These are phyloP conservation scores for Diplodus puntazzo DNA, from an alignment of 2,797 vertebrate species.

Conservation along the genomic window DNA sequence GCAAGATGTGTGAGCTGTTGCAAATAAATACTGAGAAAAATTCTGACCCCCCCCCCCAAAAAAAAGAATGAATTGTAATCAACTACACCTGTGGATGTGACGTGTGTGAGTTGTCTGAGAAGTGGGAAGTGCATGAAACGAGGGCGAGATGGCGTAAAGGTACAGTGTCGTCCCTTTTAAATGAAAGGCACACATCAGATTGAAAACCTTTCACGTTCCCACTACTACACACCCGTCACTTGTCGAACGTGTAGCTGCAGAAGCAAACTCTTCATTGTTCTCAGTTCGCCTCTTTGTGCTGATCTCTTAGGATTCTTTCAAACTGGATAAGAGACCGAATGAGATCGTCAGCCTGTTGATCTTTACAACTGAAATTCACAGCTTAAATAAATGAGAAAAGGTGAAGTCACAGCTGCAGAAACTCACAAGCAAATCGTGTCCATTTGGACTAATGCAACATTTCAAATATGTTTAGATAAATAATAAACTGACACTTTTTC, in stretches of 20 bases:
- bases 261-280: conserved; percentile 30
- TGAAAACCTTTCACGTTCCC: conserved; percentile 56
- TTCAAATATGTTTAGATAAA: conserved; percentile 50
- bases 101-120: conserved; percentile 29
- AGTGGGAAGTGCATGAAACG: conserved; percentile 22
- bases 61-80: not conserved
- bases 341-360: conserved; percentile 13
- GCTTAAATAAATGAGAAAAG: conserved; percentile 62
- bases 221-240: conserved; percentile 19
- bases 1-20: conserved; percentile 65
- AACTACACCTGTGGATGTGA: conserved; percentile 41
- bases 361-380: conserved; percentile 73
- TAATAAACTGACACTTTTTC: conserved; percentile 8
- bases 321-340: conserved; percentile 31
- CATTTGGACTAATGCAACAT: conserved; percentile 53
- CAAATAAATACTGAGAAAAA: conserved; percentile 76
- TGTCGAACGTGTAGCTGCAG: conserved; percentile 42
- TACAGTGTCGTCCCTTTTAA: conserved; percentile 52
- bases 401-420: conserved; percentile 48
- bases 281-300: conserved; percentile 27
- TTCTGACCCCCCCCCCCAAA: conserved; percentile 31
- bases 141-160: conserved; percentile 39
- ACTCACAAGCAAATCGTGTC: conserved; percentile 43
- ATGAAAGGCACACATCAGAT: conserved; percentile 76
- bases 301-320: conserved; percentile 27